phyloP scores from a whole-genome alignment of 2,797 vertebrate genomes.

The Cheirogaleus major region DNA sequence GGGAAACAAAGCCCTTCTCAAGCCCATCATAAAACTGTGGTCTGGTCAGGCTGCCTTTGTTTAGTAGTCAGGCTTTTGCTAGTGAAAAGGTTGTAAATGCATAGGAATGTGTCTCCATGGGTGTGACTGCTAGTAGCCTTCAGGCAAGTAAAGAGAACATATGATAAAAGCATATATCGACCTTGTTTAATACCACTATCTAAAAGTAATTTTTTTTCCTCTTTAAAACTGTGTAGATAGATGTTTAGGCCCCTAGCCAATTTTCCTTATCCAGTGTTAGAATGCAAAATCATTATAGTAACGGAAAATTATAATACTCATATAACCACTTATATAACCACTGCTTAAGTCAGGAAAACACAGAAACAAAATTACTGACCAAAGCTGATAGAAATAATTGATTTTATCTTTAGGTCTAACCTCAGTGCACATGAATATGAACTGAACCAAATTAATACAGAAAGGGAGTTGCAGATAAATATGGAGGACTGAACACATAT shows the following conservation, averaged over 20 bases:
- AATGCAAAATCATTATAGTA: conserved; percentile 11
- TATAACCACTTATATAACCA: conserved; percentile 51
- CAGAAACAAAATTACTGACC: neutral
- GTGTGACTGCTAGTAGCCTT: conserved; percentile 40
- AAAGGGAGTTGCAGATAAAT: neutral
- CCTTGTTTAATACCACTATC: conserved; percentile 46
- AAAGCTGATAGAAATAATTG: neutral
- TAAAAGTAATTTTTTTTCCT: neutral
- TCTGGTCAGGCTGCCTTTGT: neutral
- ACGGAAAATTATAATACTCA: conserved; percentile 62
- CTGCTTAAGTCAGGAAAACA: conserved; percentile 72
- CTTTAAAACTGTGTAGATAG: conserved; percentile 15
- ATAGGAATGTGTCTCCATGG: conserved; percentile 46
- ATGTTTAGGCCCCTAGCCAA: neutral
- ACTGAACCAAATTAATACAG: conserved; percentile 25
- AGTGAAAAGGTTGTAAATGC: neutral
- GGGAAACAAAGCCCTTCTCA: conserved; percentile 63
- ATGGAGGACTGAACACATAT: neutral
- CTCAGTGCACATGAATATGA: neutral
- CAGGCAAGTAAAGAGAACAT: conserved; percentile 43
- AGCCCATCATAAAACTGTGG: conserved; percentile 47
- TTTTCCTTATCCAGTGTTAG: neutral
- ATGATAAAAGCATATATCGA: conserved; percentile 49
- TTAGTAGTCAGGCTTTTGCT: neutral
- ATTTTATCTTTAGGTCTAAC: conserved; percentile 56